Evolutionary conservation across 1,140 invertebrate species (phyloP).

Genomic region (Dinothrombium tinctorium): DNA sequence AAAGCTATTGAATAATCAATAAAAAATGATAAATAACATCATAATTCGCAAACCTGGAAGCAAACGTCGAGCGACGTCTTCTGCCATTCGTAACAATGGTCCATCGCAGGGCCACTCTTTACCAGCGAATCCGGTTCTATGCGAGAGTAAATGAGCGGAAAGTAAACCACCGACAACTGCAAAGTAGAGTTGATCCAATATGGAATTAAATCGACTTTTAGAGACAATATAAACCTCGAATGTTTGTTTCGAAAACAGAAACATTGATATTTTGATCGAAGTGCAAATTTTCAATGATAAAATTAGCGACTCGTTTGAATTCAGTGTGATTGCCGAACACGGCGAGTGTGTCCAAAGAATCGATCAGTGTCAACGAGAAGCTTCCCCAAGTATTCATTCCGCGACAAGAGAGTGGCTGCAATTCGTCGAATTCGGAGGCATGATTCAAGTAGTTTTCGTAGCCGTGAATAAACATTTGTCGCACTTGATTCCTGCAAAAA

Average conservation of each 20-base stretch:
- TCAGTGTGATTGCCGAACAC: slow-evolving; percentile 89
- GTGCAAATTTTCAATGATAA: slow-evolving; percentile 45
- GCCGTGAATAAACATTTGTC: slow-evolving; percentile 47
- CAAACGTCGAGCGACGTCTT: slow-evolving; percentile 70
- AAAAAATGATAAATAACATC: slow-evolving; percentile 2
- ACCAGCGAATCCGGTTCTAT: slow-evolving; percentile 47
- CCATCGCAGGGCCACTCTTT: slow-evolving; percentile 94
- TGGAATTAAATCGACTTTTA: background rate
- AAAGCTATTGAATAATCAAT: slow-evolving; percentile 22
- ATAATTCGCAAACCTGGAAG: slow-evolving; percentile 32
- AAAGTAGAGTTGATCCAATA: slow-evolving; percentile 13
- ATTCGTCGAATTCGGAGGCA: slow-evolving; percentile 90
- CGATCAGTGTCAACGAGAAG: slow-evolving; percentile 88
- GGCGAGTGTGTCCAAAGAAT: slow-evolving; percentile 80
- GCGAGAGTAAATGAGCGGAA: slow-evolving; percentile 78
- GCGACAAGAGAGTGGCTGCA: slow-evolving; percentile 80
- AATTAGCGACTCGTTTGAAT: slow-evolving; percentile 63
- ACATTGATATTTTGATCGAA: slow-evolving; percentile 97
- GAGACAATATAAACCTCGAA: slow-evolving; percentile 32
- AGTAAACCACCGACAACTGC: slow-evolving; percentile 77
- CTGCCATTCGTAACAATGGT: slow-evolving; percentile 67
- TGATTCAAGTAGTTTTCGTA: slow-evolving; percentile 83
- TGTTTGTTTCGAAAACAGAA: slow-evolving; percentile 99
- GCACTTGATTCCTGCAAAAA: slow-evolving; percentile 23
- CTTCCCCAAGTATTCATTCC: slow-evolving; percentile 93